phyloP scores from a whole-genome alignment of 1,140 invertebrate genomes.

The Drosophila watanabei region DNA sequence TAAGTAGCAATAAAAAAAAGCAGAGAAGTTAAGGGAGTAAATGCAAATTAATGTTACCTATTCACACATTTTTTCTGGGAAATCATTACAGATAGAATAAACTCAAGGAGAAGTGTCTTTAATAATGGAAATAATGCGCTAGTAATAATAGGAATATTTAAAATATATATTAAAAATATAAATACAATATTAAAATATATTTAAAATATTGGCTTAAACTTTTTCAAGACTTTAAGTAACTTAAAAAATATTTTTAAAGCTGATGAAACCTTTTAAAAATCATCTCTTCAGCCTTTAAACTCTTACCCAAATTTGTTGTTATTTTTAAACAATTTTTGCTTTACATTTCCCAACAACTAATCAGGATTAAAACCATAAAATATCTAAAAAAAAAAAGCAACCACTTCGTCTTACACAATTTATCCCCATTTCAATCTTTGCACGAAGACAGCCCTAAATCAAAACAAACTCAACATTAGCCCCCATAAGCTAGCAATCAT shows the following conservation, averaged over 20 bases:
- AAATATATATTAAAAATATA: background rate
- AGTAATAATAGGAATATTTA: background rate
- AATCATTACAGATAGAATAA: background rate
- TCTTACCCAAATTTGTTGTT: background rate
- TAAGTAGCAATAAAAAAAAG: constrained; percentile 59
- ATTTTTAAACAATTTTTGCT: background rate
- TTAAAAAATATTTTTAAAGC: background rate
- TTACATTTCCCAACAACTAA: background rate
- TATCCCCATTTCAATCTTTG: constrained; percentile 9
- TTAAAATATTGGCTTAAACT: background rate
- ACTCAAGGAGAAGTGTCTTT: background rate
- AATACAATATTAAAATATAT: background rate
- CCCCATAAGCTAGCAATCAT: constrained; percentile 70
- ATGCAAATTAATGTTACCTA: constrained; percentile 51
- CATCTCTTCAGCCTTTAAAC: no score
- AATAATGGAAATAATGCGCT: no score
- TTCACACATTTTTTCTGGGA: background rate
- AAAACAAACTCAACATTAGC: constrained; percentile 44
- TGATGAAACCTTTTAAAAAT: background rate
- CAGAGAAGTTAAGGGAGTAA: constrained; percentile 32
- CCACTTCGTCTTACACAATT: constrained; percentile 18
- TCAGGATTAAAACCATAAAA: constrained; percentile 6
- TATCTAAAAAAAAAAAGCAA: background rate
- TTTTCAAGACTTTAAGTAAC: background rate
- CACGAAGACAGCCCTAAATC: constrained; percentile 21